Conservation (phyloP, 2,797 vertebrate species). For the Serranus cabrilla region DNA sequence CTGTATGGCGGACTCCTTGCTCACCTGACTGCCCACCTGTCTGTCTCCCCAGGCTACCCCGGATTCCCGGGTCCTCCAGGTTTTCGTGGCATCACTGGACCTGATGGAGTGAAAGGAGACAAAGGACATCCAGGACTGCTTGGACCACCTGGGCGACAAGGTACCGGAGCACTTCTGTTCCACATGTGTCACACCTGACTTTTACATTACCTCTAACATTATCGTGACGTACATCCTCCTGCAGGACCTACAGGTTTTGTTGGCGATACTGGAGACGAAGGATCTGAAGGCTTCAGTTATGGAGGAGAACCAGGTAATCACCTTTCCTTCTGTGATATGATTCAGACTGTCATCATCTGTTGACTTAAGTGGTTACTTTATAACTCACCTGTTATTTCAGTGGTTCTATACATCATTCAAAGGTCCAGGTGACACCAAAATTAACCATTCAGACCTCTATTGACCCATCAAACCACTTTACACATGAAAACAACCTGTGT, state of each 20-base stretch:
- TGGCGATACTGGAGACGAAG: constrained; percentile 79
- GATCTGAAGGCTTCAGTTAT: constrained; percentile 74
- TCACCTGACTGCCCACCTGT: background rate
- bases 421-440: background rate
- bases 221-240: background rate
- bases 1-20: background rate
- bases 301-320: constrained; percentile 69
- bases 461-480: background rate
- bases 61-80: constrained; percentile 74
- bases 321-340: background rate
- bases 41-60: constrained; percentile 49
- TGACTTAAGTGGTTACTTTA: background rate
- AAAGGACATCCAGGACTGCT: constrained; percentile 64
- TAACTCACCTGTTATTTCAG: no score
- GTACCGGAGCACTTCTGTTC: constrained; percentile 46
- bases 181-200: background rate
- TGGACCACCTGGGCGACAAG: constrained; percentile 69
- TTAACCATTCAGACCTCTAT: no score
- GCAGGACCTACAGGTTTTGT: constrained; percentile 70
- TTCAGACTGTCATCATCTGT: background rate
- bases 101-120: constrained; percentile 76
- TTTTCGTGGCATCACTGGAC: constrained; percentile 67
- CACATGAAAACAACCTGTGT: no score
- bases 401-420: background rate
- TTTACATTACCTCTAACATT: background rate